A percentile compares a stretch with the other conserved stretches of the same genome.
These are phyloP conservation scores for Hemichromis elongatus DNA, from an alignment of 2,113 vertebrate genomes.

Conservation along the genomic window DNA sequence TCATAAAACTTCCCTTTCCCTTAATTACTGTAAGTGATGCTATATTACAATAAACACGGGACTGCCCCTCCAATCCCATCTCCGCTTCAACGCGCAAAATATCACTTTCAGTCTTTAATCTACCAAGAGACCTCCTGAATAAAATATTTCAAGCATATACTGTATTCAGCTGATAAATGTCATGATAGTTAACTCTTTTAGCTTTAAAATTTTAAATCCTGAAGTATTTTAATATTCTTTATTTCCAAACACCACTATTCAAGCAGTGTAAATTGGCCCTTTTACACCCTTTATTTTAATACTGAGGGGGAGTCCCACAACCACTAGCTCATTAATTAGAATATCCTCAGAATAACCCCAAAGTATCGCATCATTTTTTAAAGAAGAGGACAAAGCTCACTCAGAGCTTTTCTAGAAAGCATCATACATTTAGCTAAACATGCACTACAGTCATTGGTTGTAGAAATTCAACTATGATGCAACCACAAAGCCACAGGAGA, in stretches of 20 bases:
- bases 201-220: rapidly evolving
- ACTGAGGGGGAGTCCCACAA: background rate
- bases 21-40: conserved; percentile 8
- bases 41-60: background rate
- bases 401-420: background rate
- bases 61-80: background rate
- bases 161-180: background rate
- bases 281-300: background rate
- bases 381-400: background rate
- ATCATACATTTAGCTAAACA: background rate
- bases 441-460: background rate
- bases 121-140: rapidly evolving
- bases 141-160: background rate
- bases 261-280: background rate
- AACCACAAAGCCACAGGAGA: background rate
- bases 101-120: background rate
- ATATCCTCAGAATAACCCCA: background rate
- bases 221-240: background rate
- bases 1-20: background rate
- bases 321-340: background rate
- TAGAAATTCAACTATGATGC: background rate
- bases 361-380: background rate
- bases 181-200: rapidly evolving
- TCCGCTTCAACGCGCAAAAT: background rate
- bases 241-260: background rate